A percentile compares a stretch with the other conserved stretches of the same genome.
phyloP scores from a whole-genome alignment of 1,140 invertebrate species.

The Campoletis sonorensis region DNA sequence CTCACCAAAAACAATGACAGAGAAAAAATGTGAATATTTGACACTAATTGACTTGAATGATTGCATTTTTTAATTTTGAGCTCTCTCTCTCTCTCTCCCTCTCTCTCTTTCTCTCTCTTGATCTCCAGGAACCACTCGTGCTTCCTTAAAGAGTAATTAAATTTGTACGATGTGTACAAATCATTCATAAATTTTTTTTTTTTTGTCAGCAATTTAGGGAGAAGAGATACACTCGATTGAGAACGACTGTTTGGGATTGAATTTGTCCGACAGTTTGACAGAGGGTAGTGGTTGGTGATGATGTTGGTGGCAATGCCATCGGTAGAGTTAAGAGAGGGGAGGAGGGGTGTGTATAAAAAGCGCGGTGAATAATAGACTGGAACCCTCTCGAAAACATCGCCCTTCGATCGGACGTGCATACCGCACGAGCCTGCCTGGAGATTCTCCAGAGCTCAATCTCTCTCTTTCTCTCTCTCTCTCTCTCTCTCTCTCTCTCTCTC shows the following conservation, averaged over 20 bases:
- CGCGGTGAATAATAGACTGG: constrained; percentile 74
- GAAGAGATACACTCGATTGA: constrained; percentile 58
- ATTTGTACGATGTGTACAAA: neutral
- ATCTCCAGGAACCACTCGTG: no score
- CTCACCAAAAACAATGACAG: no score
- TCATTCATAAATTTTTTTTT: neutral
- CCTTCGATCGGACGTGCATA: constrained; percentile 63
- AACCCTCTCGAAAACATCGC: constrained; percentile 73
- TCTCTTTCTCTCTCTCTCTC: constrained; percentile 21
- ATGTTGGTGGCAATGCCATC: constrained; percentile 40
- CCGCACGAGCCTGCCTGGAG: constrained; percentile 58
- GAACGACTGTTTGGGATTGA: constrained; percentile 73
- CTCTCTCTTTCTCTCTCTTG: no score
- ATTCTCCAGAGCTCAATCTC: constrained; percentile 61
- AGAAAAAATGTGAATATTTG: no score
- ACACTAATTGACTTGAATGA: no score
- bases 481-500: constrained; percentile 51
- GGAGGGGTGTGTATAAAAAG: constrained; percentile 69
- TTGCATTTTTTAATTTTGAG: no score
- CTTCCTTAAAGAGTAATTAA: neutral
- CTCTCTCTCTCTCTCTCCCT: no score
- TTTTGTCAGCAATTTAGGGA: neutral
- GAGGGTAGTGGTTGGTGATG: constrained; percentile 49
- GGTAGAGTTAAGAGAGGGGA: constrained; percentile 8
- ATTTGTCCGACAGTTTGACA: constrained; percentile 74